Base-by-base conservation (phyloP, 2,888 invertebrate species). In the Mythimna impura region DNA sequence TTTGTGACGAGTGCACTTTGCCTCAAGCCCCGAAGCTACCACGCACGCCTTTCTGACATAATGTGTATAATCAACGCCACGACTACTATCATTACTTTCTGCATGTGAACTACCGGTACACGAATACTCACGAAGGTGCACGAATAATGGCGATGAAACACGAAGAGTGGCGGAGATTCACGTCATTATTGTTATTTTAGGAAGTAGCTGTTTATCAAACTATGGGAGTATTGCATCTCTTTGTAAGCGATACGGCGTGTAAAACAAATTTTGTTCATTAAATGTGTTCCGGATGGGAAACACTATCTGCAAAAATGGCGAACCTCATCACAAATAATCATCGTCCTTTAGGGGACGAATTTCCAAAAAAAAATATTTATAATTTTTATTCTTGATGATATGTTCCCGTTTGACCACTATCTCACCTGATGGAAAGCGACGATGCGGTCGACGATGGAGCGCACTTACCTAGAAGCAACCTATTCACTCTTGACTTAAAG, bases 41-140 rank as follows among this genome's bases (percentile, higher is more conserved):
- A 75, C 34, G 76, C 57, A 81, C 47, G 25, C 34, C 40, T 50
- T 36, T 73, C 30, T 81, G 77, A 76, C 62, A 78, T 81, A 76
- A 78, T 81, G 5, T 14, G 0, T 47, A 57, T 54, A 63, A 81
- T 81, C 77, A 54, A 58, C 47, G 22, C 10, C 70, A 76, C 55
- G 57, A 73, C 47, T 12, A 12, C 10, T 25, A 61, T 70, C 55
- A 70, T 76, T 60, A 63, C 52, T 54, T 43, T 60, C 62, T n/a
- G 25, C 36, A 25, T 54, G 62, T 69, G 47, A 68, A 65, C 81
- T 78, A 76, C 77, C 76, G 78, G 78, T 76, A 61, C 54, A 74
- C 62, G 66, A 80, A 43, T 60, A 64, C 55, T 12, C 10, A 10
- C 74, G 78, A 69, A 69, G 43, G 8, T 60, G 12, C 54, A 73